phyloP scores from a whole-genome alignment of 2,797 vertebrate species.

The Kryptopterus vitreolus region DNA sequence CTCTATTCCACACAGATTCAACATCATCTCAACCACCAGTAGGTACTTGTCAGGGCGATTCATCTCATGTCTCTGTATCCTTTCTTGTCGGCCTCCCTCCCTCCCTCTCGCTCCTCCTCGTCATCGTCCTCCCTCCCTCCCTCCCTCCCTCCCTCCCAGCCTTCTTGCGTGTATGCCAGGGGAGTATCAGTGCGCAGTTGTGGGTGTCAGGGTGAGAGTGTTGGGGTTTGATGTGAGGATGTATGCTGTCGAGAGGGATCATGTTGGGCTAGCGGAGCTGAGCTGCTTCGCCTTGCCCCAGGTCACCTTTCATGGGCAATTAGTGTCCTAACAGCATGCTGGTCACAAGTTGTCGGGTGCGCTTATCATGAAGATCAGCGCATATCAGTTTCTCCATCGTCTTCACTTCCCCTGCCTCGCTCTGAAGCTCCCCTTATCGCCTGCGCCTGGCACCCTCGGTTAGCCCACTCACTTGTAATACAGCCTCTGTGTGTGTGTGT shows the following conservation, averaged over 20 bases:
- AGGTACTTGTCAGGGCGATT: slow-evolving; percentile 61
- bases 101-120: too few species aligned
- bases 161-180: slow-evolving; percentile 46
- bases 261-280: slow-evolving; percentile 85
- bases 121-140: too few species aligned
- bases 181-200: slow-evolving; percentile 56
- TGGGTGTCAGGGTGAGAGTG: slow-evolving; percentile 68
- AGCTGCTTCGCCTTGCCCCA: slow-evolving; percentile 87
- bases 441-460: slow-evolving; percentile 34
- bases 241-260: slow-evolving; percentile 92
- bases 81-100: slow-evolving; percentile 47
- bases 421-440: slow-evolving; percentile 49
- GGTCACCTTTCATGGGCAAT: slow-evolving; percentile 99
- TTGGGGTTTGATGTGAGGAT: slow-evolving; percentile 84
- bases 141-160: slow-evolving; percentile 37
- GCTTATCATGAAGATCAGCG: slow-evolving; percentile 91
- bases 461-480: slow-evolving; percentile 31
- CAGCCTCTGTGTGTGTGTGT: slow-evolving; percentile 10
- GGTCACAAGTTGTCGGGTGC: slow-evolving; percentile 91
- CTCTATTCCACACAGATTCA: slow-evolving; percentile 47
- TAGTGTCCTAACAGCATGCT: slow-evolving; percentile 93
- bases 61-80: slow-evolving; percentile 52
- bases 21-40: slow-evolving; percentile 54
- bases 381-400: slow-evolving; percentile 74
- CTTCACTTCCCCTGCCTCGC: slow-evolving; percentile 57